Percentiles rank a stretch among this genome's conserved stretches.
phyloP scores from a whole-genome alignment of 2,797 vertebrate genomes.

The Peromyscus melanophrys region DNA sequence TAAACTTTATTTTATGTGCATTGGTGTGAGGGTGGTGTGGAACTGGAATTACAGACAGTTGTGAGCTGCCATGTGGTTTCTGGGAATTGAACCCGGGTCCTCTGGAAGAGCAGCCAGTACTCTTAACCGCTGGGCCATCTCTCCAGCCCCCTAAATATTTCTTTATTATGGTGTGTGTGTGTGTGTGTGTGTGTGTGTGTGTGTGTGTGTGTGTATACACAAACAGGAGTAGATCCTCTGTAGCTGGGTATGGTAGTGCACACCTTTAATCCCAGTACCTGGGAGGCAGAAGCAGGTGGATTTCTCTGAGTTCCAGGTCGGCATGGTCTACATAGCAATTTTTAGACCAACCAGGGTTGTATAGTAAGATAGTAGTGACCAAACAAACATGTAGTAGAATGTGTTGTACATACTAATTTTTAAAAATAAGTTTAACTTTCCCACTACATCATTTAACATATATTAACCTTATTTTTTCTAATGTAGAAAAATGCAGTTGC shows the following conservation, averaged over 20 bases:
- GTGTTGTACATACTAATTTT: slow-evolving; percentile 62
- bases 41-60: too few species aligned
- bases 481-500: slow-evolving; percentile 92
- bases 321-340: neutral
- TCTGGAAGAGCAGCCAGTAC: too few species aligned
- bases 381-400: slow-evolving; percentile 58
- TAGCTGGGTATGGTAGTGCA: neutral
- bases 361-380: neutral
- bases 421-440: slow-evolving; percentile 55
- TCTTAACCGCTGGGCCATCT: too few species aligned
- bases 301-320: neutral
- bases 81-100: too few species aligned
- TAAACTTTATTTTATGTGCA: too few species aligned
- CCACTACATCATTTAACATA: slow-evolving; percentile 51
- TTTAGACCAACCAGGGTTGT: neutral
- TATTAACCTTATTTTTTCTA: slow-evolving; percentile 60
- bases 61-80: too few species aligned
- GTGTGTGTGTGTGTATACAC: neutral
- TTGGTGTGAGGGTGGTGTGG: too few species aligned
- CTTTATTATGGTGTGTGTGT: too few species aligned
- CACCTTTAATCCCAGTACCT: neutral
- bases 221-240: neutral
- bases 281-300: neutral
- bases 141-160: too few species aligned
- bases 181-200: neutral